Percentiles rank a stretch among this genome's conserved stretches.
Conservation (phyloP, 2,113 vertebrate genomes). For the Silurus glanis region DNA sequence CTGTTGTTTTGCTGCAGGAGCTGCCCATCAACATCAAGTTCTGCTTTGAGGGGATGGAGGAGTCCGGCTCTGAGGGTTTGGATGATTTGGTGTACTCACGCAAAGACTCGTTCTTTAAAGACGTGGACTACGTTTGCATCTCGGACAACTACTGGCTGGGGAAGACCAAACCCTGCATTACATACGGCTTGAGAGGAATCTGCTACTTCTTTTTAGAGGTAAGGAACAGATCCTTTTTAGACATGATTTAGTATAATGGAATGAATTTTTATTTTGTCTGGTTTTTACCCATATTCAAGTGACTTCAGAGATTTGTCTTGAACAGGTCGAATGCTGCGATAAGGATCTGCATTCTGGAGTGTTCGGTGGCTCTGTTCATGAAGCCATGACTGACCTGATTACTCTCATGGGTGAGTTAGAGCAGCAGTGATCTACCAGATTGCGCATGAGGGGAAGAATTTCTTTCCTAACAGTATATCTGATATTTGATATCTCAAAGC, state of each 20-base stretch:
- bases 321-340: conserved; percentile 77
- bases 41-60: conserved; percentile 97
- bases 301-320: neutral
- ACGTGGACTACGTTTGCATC: conserved; percentile 92
- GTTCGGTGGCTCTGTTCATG: conserved; percentile 91
- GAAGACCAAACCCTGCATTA: conserved; percentile 94
- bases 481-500: neutral
- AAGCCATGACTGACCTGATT: conserved; percentile 94
- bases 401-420: conserved; percentile 83
- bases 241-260: neutral
- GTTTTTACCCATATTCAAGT: neutral
- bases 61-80: conserved; percentile 92
- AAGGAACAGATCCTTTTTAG: neutral
- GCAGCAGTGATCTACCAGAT: neutral
- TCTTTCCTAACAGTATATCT: neutral
- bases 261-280: neutral
- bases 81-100: conserved; percentile 85
- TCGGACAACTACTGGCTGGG: conserved; percentile 99
- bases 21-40: conserved; percentile 95
- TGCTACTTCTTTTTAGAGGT: conserved; percentile 92
- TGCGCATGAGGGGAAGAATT: neutral
- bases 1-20: conserved; percentile 69
- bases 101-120: conserved; percentile 87
- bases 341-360: conserved; percentile 96
- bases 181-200: conserved; percentile 91